A percentile compares a stretch with the other conserved stretches of the same genome.
These are phyloP conservation scores for Gandaritis pyraliata DNA, from an alignment of 2,888 invertebrate species.

Conservation along the genomic window DNA sequence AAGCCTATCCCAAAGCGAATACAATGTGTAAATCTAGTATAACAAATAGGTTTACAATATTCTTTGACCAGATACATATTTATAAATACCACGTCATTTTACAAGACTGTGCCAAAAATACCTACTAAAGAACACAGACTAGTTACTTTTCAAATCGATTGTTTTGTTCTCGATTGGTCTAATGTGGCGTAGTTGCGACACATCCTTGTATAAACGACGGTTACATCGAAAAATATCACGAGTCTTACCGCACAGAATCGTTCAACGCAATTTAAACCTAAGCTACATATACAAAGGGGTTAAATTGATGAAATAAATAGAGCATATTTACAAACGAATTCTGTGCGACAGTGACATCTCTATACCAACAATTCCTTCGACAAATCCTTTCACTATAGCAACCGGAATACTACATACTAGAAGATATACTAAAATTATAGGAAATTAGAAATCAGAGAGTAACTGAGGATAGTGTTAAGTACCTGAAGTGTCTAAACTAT, in stretches of 20 bases:
- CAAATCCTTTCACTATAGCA: slow-evolving; percentile 63
- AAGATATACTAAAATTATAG: background rate
- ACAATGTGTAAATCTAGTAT: slow-evolving; percentile 69
- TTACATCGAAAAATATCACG: slow-evolving; percentile 73
- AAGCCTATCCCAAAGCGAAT: slow-evolving; percentile 77
- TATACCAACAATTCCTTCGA: slow-evolving; percentile 58
- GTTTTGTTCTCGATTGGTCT: background rate
- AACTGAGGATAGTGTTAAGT: background rate
- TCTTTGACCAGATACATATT: slow-evolving; percentile 70
- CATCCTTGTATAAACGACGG: slow-evolving; percentile 49
- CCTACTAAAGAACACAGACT: background rate
- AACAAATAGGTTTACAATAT: slow-evolving; percentile 60
- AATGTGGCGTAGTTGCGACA: slow-evolving; percentile 19
- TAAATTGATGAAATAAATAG: slow-evolving; percentile 57
- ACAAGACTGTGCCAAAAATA: slow-evolving; percentile 17
- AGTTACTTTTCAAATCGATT: background rate
- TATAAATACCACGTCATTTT: slow-evolving; percentile 36
- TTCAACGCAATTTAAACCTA: slow-evolving; percentile 45
- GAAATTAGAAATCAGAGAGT: slow-evolving; percentile 4
- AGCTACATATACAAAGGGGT: slow-evolving; percentile 46
- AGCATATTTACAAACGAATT: slow-evolving; percentile 64
- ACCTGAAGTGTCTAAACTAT: background rate
- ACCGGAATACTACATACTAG: slow-evolving; percentile 28
- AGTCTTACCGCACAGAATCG: slow-evolving; percentile 38
- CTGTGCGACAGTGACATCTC: slow-evolving; percentile 56